Evolutionary conservation across 2,797 vertebrate genomes (phyloP).

Genomic region (Chelidonichthys spinosus): DNA sequence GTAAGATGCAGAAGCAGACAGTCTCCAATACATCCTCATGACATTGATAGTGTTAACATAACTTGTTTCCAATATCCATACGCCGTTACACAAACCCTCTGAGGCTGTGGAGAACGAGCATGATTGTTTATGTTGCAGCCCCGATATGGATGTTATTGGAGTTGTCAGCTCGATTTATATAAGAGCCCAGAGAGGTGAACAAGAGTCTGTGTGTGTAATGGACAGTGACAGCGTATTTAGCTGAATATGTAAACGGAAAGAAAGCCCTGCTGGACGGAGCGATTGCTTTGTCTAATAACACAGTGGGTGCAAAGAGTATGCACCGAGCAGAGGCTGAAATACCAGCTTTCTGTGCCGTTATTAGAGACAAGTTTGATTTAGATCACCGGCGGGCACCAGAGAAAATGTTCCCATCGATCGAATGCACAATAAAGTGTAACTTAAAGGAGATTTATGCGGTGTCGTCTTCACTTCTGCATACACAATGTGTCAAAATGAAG

Average conservation of each 20-base stretch:
- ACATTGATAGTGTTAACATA: slow-evolving; percentile 25
- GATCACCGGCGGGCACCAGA: slow-evolving; percentile 38
- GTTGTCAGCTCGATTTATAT: slow-evolving; percentile 48
- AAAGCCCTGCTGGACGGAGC: slow-evolving; percentile 34
- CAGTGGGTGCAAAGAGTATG: slow-evolving; percentile 15
- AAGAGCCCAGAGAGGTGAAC: slow-evolving; percentile 31
- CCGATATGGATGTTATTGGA: slow-evolving; percentile 28
- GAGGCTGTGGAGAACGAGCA: slow-evolving; percentile 1
- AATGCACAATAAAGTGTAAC: slow-evolving; percentile 39
- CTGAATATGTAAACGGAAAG: slow-evolving; percentile 56
- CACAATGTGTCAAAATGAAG: slow-evolving; percentile 40
- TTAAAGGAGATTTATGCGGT: slow-evolving; percentile 41
- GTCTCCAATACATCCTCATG: slow-evolving; percentile 2
- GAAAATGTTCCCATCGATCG: slow-evolving; percentile 41
- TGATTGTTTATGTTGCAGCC: slow-evolving; percentile 34
- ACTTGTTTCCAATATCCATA: slow-evolving; percentile 36
- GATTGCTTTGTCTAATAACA: slow-evolving; percentile 45
- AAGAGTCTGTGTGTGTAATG: slow-evolving; percentile 38
- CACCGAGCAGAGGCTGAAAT: slow-evolving; percentile 34
- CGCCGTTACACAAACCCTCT: not conserved
- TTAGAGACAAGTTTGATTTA: slow-evolving; percentile 60
- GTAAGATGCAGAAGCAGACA: not conserved
- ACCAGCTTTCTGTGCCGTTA: slow-evolving; percentile 44
- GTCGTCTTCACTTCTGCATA: slow-evolving; percentile 37
- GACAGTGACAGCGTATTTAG: slow-evolving; percentile 49